Conservation (phyloP, 2,113 vertebrate species). For the Upupa epops region DNA sequence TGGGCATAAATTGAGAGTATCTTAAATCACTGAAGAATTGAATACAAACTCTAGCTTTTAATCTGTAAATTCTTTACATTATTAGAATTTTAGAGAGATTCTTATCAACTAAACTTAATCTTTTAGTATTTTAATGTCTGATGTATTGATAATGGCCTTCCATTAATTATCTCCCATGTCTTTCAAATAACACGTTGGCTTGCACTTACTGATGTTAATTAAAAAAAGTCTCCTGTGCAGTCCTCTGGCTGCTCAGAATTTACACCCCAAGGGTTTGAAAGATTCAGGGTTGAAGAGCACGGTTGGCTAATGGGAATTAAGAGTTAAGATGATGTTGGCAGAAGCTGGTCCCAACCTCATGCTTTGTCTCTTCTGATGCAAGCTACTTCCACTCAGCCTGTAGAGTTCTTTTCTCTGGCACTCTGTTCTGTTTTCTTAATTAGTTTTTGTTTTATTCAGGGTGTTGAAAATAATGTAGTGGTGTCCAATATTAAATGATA, state of each 20-base stretch:
- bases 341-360: background rate
- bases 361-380: background rate
- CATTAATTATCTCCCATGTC: background rate
- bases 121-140: background rate
- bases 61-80: conserved; percentile 21
- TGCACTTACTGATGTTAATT: background rate
- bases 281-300: background rate
- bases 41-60: conserved; percentile 5
- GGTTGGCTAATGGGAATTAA: fast-evolving
- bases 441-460: background rate
- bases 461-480: background rate
- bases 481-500: background rate
- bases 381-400: background rate
- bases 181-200: background rate
- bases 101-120: conserved; percentile 7
- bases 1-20: background rate
- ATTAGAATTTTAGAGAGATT: background rate
- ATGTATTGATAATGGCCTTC: background rate
- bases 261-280: background rate
- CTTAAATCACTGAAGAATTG: conserved; percentile 17
- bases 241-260: background rate
- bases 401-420: background rate
- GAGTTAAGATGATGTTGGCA: fast-evolving
- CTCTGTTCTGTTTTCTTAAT: background rate
- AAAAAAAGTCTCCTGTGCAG: background rate